Evolutionary conservation across 2,888 invertebrate species (phyloP), one percentile per base, ranked within the genome.

Genomic region (Polyploca ridens): DNA sequence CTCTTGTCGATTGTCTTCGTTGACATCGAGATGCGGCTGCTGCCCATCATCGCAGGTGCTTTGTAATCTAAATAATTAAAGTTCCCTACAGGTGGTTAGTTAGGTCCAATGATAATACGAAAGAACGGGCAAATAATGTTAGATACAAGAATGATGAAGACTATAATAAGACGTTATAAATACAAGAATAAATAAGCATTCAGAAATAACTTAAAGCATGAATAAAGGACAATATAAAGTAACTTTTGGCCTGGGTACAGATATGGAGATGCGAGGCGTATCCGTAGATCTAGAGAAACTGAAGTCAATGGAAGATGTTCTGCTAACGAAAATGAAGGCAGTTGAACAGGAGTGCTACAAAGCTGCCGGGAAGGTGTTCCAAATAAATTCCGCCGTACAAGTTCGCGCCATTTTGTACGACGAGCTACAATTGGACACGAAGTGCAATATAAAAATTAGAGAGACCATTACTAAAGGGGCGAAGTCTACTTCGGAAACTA

Each of bases 401-500:
- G 86, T 95, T 57, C 80, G 94, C 1, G 74, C 82, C 4, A 82
- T 94, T 33, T 68, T 95, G 33, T 95, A 93, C 73, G 93, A 93
- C 27, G 91, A 94, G 67, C 75, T 95, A 66, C 81, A 88, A 65
- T 81, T 95, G 14, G 93, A 94, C 70, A 69, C 78, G 11, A 86
- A 85, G 66, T 80, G 81, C 67, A 88, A 90, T 62, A 76, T 94
- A 11, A 85, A 79, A 67, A 85, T 94, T 33, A 83, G 82, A 66
- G 89, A 88, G 72, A 94, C 94, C 0, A 41, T 85, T 7, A 64
- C 76, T 19, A 85, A 80, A 62, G 90, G 91, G 1, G 89, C 84
- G 0, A 94, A 93, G 71, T 94, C 94, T 35, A 94, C 94, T 0
- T 91, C 91, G 0, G 94, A 94, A 72, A 73, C 85, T 54, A 89